Evolutionary conservation across 2,797 vertebrate species (phyloP).

Genomic region (Sebastes umbrosus): DNA sequence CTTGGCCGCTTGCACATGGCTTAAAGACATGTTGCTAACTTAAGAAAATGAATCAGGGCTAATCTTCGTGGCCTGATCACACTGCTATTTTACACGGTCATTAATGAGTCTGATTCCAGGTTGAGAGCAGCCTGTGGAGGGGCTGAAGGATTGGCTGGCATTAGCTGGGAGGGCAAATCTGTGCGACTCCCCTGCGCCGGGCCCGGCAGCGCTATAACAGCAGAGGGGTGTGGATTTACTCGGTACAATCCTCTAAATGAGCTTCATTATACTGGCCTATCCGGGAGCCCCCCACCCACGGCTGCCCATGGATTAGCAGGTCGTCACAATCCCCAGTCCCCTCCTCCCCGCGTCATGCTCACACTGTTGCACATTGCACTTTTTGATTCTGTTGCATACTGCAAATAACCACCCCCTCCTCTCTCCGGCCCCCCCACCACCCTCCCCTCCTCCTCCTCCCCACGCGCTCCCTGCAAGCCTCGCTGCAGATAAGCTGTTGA

Average conservation of each 20-base stretch:
- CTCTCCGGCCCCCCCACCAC: not conserved
- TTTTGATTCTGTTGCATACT: slow-evolving; percentile 65
- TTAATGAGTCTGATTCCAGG: slow-evolving; percentile 77
- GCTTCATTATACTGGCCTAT: slow-evolving; percentile 78
- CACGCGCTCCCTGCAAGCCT: slow-evolving; percentile 59
- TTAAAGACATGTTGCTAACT: slow-evolving; percentile 76
- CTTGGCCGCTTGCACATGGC: slow-evolving; percentile 36
- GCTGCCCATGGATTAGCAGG: slow-evolving; percentile 68
- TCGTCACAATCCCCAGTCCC: slow-evolving; percentile 60
- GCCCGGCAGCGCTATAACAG: slow-evolving; percentile 46
- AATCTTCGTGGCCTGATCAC: slow-evolving; percentile 77
- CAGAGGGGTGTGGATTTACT: slow-evolving; percentile 77
- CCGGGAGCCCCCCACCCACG: slow-evolving; percentile 50
- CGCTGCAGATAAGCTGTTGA: slow-evolving; percentile 77
- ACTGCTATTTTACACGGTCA: slow-evolving; percentile 71
- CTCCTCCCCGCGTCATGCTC: slow-evolving; percentile 52
- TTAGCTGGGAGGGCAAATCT: slow-evolving; percentile 72
- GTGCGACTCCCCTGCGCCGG: slow-evolving; percentile 33
- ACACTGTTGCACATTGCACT: slow-evolving; percentile 68
- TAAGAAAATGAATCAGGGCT: slow-evolving; percentile 78
- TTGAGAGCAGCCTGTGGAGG: slow-evolving; percentile 64
- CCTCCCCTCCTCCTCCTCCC: not conserved
- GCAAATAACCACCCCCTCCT: not conserved
- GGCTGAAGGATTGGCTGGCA: slow-evolving; percentile 71
- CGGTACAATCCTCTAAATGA: slow-evolving; percentile 77